Percentiles rank a stretch among this genome's conserved stretches.
Evolutionary conservation across 2,113 vertebrate species (phyloP).

Genomic region (Macrotis lagotis): DNA sequence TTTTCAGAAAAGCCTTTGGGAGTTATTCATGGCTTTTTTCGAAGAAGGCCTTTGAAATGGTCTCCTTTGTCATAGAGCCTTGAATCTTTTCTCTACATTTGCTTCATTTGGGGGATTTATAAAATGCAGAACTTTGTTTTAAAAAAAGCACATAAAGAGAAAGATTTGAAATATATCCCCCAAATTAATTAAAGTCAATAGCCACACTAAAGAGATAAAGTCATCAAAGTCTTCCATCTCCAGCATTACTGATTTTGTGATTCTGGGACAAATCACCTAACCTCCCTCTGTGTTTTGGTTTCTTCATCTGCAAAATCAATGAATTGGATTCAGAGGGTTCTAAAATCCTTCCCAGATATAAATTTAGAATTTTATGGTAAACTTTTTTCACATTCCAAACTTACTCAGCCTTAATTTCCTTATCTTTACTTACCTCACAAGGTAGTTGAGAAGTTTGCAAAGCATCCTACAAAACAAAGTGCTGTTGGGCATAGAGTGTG

Average conservation of each 20-base stretch:
- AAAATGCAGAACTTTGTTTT: not conserved
- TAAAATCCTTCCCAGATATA: no score
- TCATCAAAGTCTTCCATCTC: not conserved
- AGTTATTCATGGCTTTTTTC: not conserved
- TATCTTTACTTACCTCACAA: not conserved
- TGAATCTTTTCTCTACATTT: not conserved
- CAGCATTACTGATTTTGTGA: not conserved
- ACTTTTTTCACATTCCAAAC: not conserved
- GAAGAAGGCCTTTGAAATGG: not conserved
- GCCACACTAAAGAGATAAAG: not conserved
- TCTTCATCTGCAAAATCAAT: not conserved
- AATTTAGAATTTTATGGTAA: no score
- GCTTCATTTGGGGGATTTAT: not conserved
- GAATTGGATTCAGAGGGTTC: not conserved
- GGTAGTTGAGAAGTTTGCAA: not conserved
- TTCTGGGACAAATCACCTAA: not conserved
- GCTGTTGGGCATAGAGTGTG: not conserved
- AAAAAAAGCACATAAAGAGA: not conserved
- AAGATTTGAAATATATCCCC: not conserved
- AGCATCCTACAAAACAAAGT: not conserved
- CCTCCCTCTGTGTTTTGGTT: not conserved
- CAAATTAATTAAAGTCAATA: not conserved
- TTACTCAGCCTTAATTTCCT: not conserved
- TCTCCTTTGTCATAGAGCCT: not conserved
- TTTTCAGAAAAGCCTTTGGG: not conserved